Conservation (phyloP, 2,888 invertebrate genomes). For the Oasisia sp. region DNA sequence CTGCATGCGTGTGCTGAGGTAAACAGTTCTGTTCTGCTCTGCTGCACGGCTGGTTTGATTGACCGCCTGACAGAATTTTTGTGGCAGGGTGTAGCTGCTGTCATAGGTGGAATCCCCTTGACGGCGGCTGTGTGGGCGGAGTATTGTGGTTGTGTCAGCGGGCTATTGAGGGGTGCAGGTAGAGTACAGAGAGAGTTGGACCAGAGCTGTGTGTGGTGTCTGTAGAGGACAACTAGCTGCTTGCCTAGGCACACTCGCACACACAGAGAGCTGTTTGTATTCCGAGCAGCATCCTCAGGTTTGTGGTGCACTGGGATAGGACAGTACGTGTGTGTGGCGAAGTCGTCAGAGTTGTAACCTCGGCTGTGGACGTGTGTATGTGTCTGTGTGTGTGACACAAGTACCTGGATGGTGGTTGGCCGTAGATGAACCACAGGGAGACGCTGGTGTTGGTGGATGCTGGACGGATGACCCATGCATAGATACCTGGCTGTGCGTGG, state of each 20-base stretch:
- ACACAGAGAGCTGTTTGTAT: neutral
- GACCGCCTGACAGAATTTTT: neutral
- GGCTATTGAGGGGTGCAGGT: neutral
- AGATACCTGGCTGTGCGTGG: neutral
- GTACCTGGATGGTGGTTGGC: neutral
- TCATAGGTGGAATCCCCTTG: neutral
- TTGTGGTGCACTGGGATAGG: neutral
- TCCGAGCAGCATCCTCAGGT: neutral
- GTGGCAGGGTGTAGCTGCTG: neutral
- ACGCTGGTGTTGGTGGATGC: neutral
- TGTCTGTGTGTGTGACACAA: neutral
- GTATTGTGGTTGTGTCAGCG: neutral
- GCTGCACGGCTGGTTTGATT: neutral
- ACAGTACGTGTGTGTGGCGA: neutral
- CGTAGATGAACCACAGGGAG: neutral
- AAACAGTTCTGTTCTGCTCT: constrained; percentile 6
- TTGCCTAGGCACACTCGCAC: no score
- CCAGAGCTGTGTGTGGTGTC: neutral
- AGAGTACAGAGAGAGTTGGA: neutral
- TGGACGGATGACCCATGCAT: neutral
- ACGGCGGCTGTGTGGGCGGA: neutral
- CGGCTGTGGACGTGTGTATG: neutral
- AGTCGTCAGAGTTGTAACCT: neutral
- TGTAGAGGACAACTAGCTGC: neutral
- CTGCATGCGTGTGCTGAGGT: neutral